A percentile compares a stretch with the other conserved stretches of the same genome.
Evolutionary conservation across 2,797 vertebrate species (phyloP).

Genomic region (Silurus lanzhouensis): DNA sequence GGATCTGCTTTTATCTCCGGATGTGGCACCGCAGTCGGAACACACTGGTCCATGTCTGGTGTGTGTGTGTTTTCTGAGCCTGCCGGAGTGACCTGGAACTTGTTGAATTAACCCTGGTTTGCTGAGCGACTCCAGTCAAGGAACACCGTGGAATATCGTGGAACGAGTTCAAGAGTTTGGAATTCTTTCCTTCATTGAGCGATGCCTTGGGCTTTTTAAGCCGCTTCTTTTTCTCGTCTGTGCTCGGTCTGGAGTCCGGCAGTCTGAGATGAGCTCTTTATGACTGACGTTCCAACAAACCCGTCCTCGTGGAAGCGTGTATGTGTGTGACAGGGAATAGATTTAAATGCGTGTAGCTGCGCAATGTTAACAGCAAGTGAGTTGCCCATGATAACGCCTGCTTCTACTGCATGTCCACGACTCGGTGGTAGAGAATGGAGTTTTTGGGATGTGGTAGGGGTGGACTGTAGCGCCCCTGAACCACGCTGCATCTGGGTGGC

Average conservation of each 20-base stretch:
- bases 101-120: constrained; percentile 62
- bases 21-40: constrained; percentile 35
- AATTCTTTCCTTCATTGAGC: constrained; percentile 39
- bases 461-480: constrained; percentile 91
- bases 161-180: constrained; percentile 42
- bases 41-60: constrained; percentile 32
- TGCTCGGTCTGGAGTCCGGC: constrained; percentile 3
- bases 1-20: constrained; percentile 47
- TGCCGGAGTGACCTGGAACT: constrained; percentile 60
- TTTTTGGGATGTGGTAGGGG: constrained; percentile 85
- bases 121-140: background rate
- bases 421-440: constrained; percentile 77
- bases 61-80: constrained; percentile 47
- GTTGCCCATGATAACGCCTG: constrained; percentile 71
- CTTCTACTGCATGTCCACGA: constrained; percentile 63
- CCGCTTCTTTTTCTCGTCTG: background rate
- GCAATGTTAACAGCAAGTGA: constrained; percentile 58
- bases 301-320: constrained; percentile 10
- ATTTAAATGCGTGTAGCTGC: constrained; percentile 10
- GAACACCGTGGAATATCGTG: constrained; percentile 33
- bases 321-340: constrained; percentile 19
- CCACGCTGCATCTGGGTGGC: constrained; percentile 94
- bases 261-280: constrained; percentile 12
- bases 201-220: constrained; percentile 23
- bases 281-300: constrained; percentile 3